These are phyloP conservation scores for Blastobasis adustella DNA, from an alignment of 2,888 invertebrate species.

Conservation along the genomic window DNA sequence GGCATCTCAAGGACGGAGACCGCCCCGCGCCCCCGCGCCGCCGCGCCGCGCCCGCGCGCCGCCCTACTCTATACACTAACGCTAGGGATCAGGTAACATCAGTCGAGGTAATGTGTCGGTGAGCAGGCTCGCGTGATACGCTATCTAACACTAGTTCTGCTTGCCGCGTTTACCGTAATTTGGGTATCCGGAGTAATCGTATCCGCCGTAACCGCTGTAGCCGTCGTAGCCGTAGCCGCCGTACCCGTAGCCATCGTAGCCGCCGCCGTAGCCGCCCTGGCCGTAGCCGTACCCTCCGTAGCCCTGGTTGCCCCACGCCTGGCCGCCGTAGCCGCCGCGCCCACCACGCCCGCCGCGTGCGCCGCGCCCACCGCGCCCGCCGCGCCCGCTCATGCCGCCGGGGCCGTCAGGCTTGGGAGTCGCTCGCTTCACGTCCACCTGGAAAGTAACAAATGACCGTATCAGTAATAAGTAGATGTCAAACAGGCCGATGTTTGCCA, in stretches of 20 bases:
- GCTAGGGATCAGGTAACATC: conserved; percentile 73
- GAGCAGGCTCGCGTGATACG: conserved; percentile 57
- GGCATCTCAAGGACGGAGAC: conserved; percentile 69
- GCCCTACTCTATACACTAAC: conserved; percentile 65
- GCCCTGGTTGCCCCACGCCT: conserved; percentile 79
- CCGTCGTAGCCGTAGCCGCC: conserved; percentile 85
- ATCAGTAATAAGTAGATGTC: background rate
- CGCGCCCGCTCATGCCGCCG: conserved; percentile 79
- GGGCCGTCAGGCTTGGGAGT: conserved; percentile 91
- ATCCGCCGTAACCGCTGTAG: conserved; percentile 86
- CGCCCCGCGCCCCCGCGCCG: conserved; percentile 34
- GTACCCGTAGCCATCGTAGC: conserved; percentile 83
- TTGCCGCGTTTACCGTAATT: conserved; percentile 84
- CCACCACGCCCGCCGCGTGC: conserved; percentile 82
- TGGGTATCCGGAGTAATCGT: conserved; percentile 87
- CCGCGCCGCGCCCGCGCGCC: conserved; percentile 18
- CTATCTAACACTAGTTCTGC: conserved; percentile 55
- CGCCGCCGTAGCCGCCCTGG: conserved; percentile 81
- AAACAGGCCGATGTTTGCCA: no score
- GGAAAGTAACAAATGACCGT: conserved; percentile 2
- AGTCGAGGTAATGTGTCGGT: conserved; percentile 74
- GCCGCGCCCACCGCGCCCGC: conserved; percentile 79
- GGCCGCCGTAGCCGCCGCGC: conserved; percentile 79
- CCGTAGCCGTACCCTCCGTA: conserved; percentile 82
- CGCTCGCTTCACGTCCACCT: conserved; percentile 96